phyloP scores from a whole-genome alignment of 2,113 vertebrate genomes.

The Trematomus loennbergii region DNA sequence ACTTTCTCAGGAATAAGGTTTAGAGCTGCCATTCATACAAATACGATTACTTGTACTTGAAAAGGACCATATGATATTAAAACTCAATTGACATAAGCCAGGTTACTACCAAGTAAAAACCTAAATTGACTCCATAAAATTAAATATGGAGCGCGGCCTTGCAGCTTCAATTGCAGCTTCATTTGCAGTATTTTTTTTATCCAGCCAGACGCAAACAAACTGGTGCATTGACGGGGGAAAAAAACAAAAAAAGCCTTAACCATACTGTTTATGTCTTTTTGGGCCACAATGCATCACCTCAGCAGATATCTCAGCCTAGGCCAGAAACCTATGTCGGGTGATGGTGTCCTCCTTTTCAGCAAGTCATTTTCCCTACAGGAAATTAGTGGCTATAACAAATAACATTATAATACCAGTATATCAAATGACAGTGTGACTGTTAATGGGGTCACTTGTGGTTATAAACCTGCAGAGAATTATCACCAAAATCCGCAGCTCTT shows the following conservation, averaged over 20 bases:
- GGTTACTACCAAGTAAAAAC: background rate
- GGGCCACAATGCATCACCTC: background rate
- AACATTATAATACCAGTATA: no score
- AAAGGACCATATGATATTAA: background rate
- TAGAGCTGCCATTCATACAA: background rate
- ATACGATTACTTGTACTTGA: background rate
- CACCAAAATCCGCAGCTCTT: no score
- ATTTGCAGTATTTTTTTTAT: background rate
- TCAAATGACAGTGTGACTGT: no score
- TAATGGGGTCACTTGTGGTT: no score
- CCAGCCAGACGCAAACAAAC: background rate
- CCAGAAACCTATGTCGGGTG: background rate
- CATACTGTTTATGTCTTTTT: no score
- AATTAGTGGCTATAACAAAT: no score
- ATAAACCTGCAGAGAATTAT: no score
- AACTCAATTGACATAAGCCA: background rate
- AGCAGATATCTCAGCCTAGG: background rate
- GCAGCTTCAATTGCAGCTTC: background rate
- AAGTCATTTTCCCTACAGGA: no score
- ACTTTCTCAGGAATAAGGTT: background rate
- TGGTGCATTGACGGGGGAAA: background rate
- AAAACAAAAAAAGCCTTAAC: no score
- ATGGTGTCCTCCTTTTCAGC: background rate
- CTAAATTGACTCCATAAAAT: background rate
- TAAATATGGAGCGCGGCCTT: background rate